Percentiles rank a stretch among this genome's conserved stretches.
These are phyloP conservation scores for Rostratula benghalensis DNA, from an alignment of 2,113 vertebrate species.

Conservation along the genomic window DNA sequence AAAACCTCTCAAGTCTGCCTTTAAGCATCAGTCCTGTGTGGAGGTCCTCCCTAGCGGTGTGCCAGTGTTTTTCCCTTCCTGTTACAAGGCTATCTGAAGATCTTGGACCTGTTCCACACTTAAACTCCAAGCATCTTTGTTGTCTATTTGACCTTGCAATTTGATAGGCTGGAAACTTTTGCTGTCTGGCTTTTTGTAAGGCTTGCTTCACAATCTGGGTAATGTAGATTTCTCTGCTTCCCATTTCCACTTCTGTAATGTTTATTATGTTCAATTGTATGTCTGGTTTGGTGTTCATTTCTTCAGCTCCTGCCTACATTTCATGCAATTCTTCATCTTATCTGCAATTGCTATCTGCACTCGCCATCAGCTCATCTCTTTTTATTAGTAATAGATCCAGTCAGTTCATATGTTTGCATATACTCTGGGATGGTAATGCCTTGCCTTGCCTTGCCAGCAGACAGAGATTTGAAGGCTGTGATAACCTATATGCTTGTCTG, in stretches of 20 bases:
- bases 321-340: neutral
- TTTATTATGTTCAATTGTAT: neutral
- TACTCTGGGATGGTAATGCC: neutral
- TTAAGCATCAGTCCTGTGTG: neutral
- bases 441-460: constrained; percentile 19
- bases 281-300: neutral
- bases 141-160: constrained; percentile 25
- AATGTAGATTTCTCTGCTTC: constrained; percentile 10
- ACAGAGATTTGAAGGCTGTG: constrained; percentile 18
- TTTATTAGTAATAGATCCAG: constrained; percentile 48
- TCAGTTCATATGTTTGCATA: neutral
- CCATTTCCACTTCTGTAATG: constrained; percentile 28
- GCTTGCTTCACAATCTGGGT: constrained; percentile 1
- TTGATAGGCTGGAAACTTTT: constrained; percentile 35
- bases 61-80: constrained; percentile 20
- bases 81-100: constrained; percentile 4
- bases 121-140: constrained; percentile 21
- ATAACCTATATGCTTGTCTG: constrained; percentile 35
- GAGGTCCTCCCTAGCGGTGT: neutral
- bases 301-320: neutral
- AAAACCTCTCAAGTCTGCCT: neutral
- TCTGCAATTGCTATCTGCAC: neutral
- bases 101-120: constrained; percentile 36
- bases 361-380: constrained; percentile 22
- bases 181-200: neutral